Evolutionary conservation across 2,113 vertebrate species (phyloP).

Genomic region (Erinaceus europaeus): DNA sequence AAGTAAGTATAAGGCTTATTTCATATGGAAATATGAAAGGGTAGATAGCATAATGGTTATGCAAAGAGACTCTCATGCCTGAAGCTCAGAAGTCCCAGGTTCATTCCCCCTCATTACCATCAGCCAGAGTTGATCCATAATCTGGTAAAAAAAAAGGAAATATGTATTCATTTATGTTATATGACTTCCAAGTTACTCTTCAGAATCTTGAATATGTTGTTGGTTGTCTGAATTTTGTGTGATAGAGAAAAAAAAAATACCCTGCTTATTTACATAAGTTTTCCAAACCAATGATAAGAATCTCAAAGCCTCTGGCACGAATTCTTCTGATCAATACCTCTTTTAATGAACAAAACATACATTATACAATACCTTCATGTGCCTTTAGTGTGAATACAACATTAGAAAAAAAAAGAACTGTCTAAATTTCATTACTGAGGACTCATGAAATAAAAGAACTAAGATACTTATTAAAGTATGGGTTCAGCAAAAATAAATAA

Average conservation of each 20-base stretch:
- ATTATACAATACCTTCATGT: neutral
- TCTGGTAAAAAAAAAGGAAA: too few species aligned
- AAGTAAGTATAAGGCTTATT: too few species aligned
- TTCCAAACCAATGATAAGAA: conserved; percentile 31
- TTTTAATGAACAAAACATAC: neutral
- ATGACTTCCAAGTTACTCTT: neutral
- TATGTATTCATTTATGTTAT: conserved; percentile 17
- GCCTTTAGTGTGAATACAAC: neutral
- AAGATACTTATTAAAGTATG: conserved; percentile 57
- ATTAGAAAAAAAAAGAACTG: conserved; percentile 7
- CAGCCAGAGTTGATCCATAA: too few species aligned
- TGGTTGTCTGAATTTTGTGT: conserved; percentile 28
- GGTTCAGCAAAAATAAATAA: conserved; percentile 70
- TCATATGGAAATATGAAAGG: too few species aligned
- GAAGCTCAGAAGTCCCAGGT: too few species aligned
- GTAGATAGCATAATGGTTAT: too few species aligned
- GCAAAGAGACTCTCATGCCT: too few species aligned
- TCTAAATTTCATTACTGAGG: conserved; percentile 16
- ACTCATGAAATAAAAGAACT: conserved; percentile 28
- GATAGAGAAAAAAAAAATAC: neutral
- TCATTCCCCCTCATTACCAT: too few species aligned
- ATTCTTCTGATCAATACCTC: neutral
- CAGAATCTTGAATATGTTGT: neutral
- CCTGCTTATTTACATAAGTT: conserved; percentile 33
- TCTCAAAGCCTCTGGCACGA: neutral